Percentiles rank a stretch among this genome's conserved stretches.
Evolutionary conservation across 1,140 invertebrate genomes (phyloP).

Genomic region (Trypoxylus dichotomus): DNA sequence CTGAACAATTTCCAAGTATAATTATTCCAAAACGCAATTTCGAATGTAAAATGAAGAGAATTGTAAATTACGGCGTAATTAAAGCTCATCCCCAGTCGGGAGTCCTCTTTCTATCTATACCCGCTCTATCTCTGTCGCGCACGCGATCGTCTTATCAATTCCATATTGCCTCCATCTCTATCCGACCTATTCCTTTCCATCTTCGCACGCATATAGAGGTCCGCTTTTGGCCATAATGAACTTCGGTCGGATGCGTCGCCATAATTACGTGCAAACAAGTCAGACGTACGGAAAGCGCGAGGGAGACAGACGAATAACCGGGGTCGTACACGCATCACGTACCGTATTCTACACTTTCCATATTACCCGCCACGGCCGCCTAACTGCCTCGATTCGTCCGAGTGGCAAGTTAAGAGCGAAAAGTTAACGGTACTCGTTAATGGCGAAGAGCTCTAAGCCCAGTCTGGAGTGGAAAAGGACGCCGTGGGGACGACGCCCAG

Average conservation of each 20-base stretch:
- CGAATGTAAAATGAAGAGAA: slow-evolving; percentile 42
- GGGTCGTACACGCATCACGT: not conserved
- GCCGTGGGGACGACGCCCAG: not conserved
- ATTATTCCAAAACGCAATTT: slow-evolving; percentile 21
- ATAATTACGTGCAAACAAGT: slow-evolving; percentile 50
- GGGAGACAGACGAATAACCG: slow-evolving; percentile 21
- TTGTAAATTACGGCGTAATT: slow-evolving; percentile 46
- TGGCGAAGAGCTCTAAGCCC: not conserved
- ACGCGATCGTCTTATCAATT: not conserved
- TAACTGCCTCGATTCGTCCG: slow-evolving; percentile 5
- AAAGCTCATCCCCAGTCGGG: slow-evolving; percentile 37
- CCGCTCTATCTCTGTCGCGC: not conserved
- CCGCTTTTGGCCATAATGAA: slow-evolving; percentile 41
- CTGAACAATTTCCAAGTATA: slow-evolving; percentile 13
- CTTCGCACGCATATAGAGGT: not conserved
- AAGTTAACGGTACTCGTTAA: slow-evolving; percentile 22
- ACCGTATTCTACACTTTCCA: not conserved
- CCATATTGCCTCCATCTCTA: not conserved
- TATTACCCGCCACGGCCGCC: not conserved
- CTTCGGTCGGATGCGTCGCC: slow-evolving; percentile 43
- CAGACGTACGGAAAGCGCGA: slow-evolving; percentile 36
- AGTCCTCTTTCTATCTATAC: not conserved
- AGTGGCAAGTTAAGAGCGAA: slow-evolving; percentile 26
- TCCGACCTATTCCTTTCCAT: not conserved
- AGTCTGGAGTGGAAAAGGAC: not conserved